phyloP scores from a whole-genome alignment of 2,888 invertebrate genomes.

The Eupelmus urozonus region DNA sequence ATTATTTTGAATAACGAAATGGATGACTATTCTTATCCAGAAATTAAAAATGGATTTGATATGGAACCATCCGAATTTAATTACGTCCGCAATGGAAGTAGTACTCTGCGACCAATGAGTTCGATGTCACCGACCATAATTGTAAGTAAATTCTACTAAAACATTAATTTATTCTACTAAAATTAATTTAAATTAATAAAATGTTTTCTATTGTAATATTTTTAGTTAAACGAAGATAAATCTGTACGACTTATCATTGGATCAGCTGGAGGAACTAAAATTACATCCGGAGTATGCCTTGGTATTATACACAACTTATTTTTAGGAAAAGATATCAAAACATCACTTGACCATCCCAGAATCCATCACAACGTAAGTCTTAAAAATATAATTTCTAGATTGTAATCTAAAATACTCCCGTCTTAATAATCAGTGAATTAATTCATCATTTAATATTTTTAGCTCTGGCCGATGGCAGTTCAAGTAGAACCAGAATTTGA shows the following conservation, averaged over 20 bases:
- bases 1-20: slow-evolving; percentile 92
- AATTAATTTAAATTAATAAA: neutral
- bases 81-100: slow-evolving; percentile 87
- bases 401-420: neutral
- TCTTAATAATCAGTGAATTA: neutral
- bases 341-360: slow-evolving; percentile 26
- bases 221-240: slow-evolving; percentile 28
- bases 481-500: slow-evolving; percentile 12
- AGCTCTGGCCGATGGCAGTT: slow-evolving; percentile 45
- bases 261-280: slow-evolving; percentile 93
- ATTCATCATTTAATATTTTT: neutral
- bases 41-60: slow-evolving; percentile 83
- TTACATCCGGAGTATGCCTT: slow-evolving; percentile 86
- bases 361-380: slow-evolving; percentile 43
- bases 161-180: neutral
- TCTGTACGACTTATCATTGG: slow-evolving; percentile 82
- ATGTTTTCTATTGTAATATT: neutral
- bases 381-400: neutral
- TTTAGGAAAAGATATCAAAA: slow-evolving; percentile 9
- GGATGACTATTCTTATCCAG: slow-evolving; percentile 91
- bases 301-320: slow-evolving; percentile 37
- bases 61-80: slow-evolving; percentile 91
- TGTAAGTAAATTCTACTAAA: slow-evolving; percentile 15
- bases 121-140: slow-evolving; percentile 89
- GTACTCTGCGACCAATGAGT: slow-evolving; percentile 84